Conservation (phyloP, 1,140 invertebrate species). For the Lysiphlebus fabarum region DNA sequence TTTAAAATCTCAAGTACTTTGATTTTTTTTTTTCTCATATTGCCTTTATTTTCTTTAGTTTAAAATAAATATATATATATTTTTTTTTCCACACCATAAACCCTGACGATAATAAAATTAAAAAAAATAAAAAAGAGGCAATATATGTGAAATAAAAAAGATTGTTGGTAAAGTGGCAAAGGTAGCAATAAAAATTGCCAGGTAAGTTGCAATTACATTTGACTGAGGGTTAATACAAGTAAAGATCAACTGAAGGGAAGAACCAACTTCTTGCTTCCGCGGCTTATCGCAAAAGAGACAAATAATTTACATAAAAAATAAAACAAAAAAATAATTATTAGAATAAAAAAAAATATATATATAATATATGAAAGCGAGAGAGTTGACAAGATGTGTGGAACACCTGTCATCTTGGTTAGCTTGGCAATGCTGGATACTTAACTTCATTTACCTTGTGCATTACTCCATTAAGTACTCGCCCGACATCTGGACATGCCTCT, state of each 20-base stretch:
- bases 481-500: constrained; percentile 36
- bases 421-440: constrained; percentile 37
- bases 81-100: constrained; percentile 33
- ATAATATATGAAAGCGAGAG: too few relatives aligned
- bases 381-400: constrained; percentile 23
- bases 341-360: constrained; percentile 11
- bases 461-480: constrained; percentile 39
- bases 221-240: background rate
- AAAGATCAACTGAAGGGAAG: background rate
- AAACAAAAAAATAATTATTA: constrained; percentile 13
- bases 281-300: constrained; percentile 31
- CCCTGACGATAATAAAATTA: constrained; percentile 51
- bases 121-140: constrained; percentile 21
- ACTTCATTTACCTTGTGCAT: constrained; percentile 40
- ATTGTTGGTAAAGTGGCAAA: constrained; percentile 44
- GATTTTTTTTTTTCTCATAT: background rate
- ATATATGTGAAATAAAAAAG: constrained; percentile 4
- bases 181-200: constrained; percentile 49
- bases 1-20: constrained; percentile 23
- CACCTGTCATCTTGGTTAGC: constrained; percentile 33
- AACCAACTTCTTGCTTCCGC: constrained; percentile 30
- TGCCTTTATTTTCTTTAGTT: too few relatives aligned
- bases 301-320: background rate
- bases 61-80: background rate
- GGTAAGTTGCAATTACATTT: constrained; percentile 49